A percentile compares a stretch with the other conserved stretches of the same genome.
Conservation (phyloP, 2,888 invertebrate species). For the Hemaris fuciformis region DNA sequence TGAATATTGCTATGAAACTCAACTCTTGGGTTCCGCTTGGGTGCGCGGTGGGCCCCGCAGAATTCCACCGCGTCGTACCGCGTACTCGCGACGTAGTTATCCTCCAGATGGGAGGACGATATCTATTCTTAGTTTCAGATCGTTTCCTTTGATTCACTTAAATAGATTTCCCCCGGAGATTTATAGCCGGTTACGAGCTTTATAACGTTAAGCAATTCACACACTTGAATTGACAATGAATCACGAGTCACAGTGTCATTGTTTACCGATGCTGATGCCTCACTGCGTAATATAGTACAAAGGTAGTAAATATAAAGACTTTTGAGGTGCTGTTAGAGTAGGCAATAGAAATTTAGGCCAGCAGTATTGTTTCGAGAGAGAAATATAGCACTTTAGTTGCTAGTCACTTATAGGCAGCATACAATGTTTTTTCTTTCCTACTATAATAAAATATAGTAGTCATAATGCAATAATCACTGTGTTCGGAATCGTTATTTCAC, state of each 20-base stretch:
- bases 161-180: conserved; percentile 6
- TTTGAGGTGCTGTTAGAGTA: background rate
- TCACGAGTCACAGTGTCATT: conserved; percentile 24
- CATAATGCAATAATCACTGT: background rate
- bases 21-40: conserved; percentile 13
- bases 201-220: conserved; percentile 1
- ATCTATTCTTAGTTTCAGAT: conserved; percentile 12
- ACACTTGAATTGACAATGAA: conserved; percentile 11
- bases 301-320: background rate
- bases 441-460: too few relatives aligned
- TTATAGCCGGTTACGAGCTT: background rate
- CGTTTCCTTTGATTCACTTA: conserved; percentile 13
- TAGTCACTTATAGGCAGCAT: too few relatives aligned
- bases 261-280: conserved; percentile 11
- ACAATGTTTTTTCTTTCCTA: too few relatives aligned
- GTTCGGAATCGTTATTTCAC: background rate
- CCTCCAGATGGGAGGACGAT: conserved; percentile 1
- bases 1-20: conserved; percentile 15
- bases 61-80: conserved; percentile 13
- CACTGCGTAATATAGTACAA: conserved; percentile 18
- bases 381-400: too few relatives aligned
- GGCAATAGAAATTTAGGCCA: background rate
- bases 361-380: too few relatives aligned
- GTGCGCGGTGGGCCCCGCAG: conserved; percentile 13
- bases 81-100: conserved; percentile 16